These are phyloP conservation scores for Labroides dimidiatus DNA, from an alignment of 2,797 vertebrate genomes.

Conservation along the genomic window DNA sequence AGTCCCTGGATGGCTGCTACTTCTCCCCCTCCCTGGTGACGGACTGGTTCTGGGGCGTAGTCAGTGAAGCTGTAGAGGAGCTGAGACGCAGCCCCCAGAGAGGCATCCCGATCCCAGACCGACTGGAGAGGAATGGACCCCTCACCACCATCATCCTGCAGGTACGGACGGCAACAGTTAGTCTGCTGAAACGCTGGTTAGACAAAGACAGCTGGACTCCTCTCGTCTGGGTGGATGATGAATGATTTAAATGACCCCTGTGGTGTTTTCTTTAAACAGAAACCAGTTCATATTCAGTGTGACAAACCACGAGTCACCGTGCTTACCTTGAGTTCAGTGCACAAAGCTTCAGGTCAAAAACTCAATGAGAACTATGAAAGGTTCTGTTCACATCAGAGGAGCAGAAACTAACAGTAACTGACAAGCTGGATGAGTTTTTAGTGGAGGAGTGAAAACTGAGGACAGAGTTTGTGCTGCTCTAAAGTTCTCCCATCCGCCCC, in stretches of 20 bases:
- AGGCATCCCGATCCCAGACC: slow-evolving; percentile 85
- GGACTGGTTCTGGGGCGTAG: slow-evolving; percentile 88
- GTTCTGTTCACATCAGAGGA: no score
- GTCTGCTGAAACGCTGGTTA: neutral
- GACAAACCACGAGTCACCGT: neutral
- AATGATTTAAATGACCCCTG: neutral
- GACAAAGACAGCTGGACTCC: neutral
- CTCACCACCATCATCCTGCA: slow-evolving; percentile 88
- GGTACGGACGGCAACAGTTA: slow-evolving; percentile 43
- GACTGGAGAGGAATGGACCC: slow-evolving; percentile 87
- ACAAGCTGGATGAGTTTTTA: no score
- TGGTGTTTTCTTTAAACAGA: neutral
- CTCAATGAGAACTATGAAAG: no score
- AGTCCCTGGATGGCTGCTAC: slow-evolving; percentile 85
- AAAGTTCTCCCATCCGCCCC: neutral
- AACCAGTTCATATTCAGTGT: neutral
- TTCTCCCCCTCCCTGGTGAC: slow-evolving; percentile 87
- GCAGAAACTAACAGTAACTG: no score
- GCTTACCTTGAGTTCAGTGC: neutral
- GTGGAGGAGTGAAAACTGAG: neutral
- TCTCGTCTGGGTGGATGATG: neutral
- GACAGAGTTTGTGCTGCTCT: neutral
- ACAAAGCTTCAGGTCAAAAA: no score
- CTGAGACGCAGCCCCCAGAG: slow-evolving; percentile 83
- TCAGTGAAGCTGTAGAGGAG: slow-evolving; percentile 84